Base-by-base conservation (phyloP, 2,888 invertebrate genomes). In the Plagodis pulveraria region DNA sequence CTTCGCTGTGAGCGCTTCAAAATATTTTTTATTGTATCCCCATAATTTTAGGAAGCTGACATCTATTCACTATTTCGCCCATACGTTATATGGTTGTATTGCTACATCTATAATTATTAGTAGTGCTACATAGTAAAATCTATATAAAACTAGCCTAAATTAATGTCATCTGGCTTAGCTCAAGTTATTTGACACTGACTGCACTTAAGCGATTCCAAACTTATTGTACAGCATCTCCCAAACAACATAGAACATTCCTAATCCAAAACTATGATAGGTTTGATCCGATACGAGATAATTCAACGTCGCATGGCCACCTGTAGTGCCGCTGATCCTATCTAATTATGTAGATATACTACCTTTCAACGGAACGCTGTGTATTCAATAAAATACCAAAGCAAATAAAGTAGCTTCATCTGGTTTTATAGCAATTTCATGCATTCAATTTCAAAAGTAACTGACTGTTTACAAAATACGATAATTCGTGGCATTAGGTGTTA, bases 271-370 rank as follows among this genome's bases (percentile, higher is more conserved):
- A 41, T 53, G 48, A 53, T 42, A 33, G 22, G 50, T 41, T 42
- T 49, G 58, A 53, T 58, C 45, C 50, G 12, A 50, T 49, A 45
- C 8, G 10, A n/a, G 49, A 55, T 63, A 59, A 43, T 36, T 56
- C 53, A 58, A 8, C 40, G 40, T 40, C 40, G 40, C 40, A 40
- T 46, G 62, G 7, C 62, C 60, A 58, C 67, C 67, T 58, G 60
- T 44, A 8, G 65, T 6, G 45, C 38, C 52, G 46, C 8, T 42
- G 60, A 43, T 62, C 55, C 50, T 45, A 63, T 62, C 67, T 47
- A 60, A 67, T 67, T 63, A 65, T 60, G 60, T 50, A 54, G 48
- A 65, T 51, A 43, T 9, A 61, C 61, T 38, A 56, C 56, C 56
- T 67, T 65, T 62, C 62, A 63, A 63, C 65, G 42, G 43, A 54